Evolutionary conservation across 2,888 invertebrate species (phyloP).

Genomic region (Suillia variegata): DNA sequence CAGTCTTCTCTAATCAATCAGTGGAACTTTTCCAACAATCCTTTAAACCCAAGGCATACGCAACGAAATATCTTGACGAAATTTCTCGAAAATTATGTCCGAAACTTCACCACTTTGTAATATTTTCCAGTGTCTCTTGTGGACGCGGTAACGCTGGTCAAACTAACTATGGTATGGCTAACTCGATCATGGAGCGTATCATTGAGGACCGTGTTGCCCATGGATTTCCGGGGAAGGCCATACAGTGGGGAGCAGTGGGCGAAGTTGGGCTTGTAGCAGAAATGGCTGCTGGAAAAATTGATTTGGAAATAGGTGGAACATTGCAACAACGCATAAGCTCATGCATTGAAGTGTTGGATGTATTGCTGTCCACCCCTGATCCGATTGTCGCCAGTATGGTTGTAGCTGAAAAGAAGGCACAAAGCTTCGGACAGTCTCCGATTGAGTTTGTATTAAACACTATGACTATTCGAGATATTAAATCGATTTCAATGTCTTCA

Average conservation of each 20-base stretch:
- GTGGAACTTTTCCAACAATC: neutral
- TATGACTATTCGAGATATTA: conserved; percentile 70
- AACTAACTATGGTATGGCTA: conserved; percentile 81
- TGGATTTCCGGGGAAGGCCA: conserved; percentile 77
- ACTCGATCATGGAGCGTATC: conserved; percentile 86
- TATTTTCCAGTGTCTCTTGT: conserved; percentile 87
- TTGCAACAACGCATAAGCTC: conserved; percentile 82
- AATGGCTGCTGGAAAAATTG: conserved; percentile 69
- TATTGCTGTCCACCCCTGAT: conserved; percentile 71
- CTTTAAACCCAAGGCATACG: conserved; percentile 76
- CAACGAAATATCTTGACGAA: conserved; percentile 76
- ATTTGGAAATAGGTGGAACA: conserved; percentile 75
- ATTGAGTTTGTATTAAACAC: conserved; percentile 74
- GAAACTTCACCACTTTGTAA: conserved; percentile 73
- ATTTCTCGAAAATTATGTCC: conserved; percentile 66
- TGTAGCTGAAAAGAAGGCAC: conserved; percentile 77
- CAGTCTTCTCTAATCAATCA: conserved; percentile 76
- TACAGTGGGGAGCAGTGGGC: conserved; percentile 91
- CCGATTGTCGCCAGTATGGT: conserved; percentile 82
- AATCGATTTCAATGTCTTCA: conserved; percentile 70
- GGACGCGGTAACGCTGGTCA: conserved; percentile 90
- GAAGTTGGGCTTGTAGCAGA: conserved; percentile 83
- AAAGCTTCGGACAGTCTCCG: conserved; percentile 67
- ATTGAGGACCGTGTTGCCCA: conserved; percentile 73
- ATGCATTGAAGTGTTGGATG: conserved; percentile 74